These are phyloP conservation scores for Bellardia bayeri DNA, from an alignment of 2,888 invertebrate species.

Conservation along the genomic window DNA sequence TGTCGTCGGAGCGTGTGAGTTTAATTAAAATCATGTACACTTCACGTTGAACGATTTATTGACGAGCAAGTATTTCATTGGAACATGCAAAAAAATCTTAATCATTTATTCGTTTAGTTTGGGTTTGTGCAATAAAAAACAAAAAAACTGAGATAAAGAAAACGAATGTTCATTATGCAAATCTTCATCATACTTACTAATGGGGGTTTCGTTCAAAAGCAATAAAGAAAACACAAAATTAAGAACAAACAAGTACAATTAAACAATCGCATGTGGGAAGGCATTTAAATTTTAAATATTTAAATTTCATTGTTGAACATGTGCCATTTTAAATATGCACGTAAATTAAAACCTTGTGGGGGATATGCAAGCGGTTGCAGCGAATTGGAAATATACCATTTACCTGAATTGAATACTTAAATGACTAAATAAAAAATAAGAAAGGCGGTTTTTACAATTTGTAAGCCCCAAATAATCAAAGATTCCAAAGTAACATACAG, in stretches of 20 bases:
- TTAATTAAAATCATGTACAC: slow-evolving; percentile 17
- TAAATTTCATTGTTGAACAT: slow-evolving; percentile 55
- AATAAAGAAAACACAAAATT: slow-evolving; percentile 36
- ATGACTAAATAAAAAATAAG: too few relatives aligned
- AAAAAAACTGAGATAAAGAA: not conserved
- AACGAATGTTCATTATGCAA: slow-evolving; percentile 18
- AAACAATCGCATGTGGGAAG: slow-evolving; percentile 45
- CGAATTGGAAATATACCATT: not conserved
- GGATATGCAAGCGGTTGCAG: not conserved
- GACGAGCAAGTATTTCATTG: slow-evolving; percentile 21
- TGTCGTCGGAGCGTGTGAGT: slow-evolving; percentile 17
- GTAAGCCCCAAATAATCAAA: too few relatives aligned
- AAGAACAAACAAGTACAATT: slow-evolving; percentile 37
- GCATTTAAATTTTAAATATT: slow-evolving; percentile 43
- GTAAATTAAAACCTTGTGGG: not conserved
- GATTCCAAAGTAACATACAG: too few relatives aligned
- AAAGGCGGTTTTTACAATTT: too few relatives aligned
- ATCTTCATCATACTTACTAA: slow-evolving; percentile 10
- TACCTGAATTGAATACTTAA: too few relatives aligned
- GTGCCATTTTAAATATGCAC: slow-evolving; percentile 49
- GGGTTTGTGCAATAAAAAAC: slow-evolving; percentile 1
- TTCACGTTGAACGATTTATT: slow-evolving; percentile 55
- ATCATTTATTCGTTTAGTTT: slow-evolving; percentile 28
- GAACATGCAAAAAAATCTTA: slow-evolving; percentile 29
- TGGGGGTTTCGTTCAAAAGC: not conserved